Base-by-base conservation (phyloP, 2,113 vertebrate genomes). In the Etheostoma spectabile region DNA sequence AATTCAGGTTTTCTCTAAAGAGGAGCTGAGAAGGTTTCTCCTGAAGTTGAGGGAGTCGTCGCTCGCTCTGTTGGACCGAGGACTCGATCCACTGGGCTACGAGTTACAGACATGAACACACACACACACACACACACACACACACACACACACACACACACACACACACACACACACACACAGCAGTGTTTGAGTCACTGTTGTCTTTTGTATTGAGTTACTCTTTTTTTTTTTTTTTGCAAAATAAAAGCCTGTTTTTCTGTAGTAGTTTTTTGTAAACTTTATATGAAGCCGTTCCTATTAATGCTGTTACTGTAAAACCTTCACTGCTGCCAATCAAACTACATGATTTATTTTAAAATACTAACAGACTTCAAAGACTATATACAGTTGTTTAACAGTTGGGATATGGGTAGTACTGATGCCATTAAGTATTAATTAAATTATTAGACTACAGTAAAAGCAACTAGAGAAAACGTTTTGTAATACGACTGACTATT, bases 1-100 rank as follows among this genome's bases (percentile, higher is more conserved):
- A 13, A 18, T 5, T 35, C 91, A 99, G 98, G 97, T 99, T n/a
- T 99, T 99, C 95, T 96, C 96, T 51, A 98, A 98, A 89, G 95
- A 97, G 70, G 97, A 99, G 89, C 89, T 98, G 64, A 91, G 90
- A 70, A 96, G 96, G 67, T 94, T 98, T 22, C 89, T 98, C 0
- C 96, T 95, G 88, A 97, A 97, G 82, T 71, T 97, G 80, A 94
- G 97, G 79, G 97, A 98, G 82, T 98, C 97, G 19, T 98, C 96
- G 16, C 92, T 99, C 7, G 91, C 95, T 90, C 94, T 99, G 75
- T 88, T 99, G 81, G 97, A 99, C 92, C 93, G 94, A 81, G 96
- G 96, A 62, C 93, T 97, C 3, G 97, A 98, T 92, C 96, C 97
- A 1, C 89, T 99, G 79, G 98, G 97, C 46, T 99, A 98, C 75